Conservation (phyloP, 2,888 invertebrate species). For the Athripsodes cinereus region DNA sequence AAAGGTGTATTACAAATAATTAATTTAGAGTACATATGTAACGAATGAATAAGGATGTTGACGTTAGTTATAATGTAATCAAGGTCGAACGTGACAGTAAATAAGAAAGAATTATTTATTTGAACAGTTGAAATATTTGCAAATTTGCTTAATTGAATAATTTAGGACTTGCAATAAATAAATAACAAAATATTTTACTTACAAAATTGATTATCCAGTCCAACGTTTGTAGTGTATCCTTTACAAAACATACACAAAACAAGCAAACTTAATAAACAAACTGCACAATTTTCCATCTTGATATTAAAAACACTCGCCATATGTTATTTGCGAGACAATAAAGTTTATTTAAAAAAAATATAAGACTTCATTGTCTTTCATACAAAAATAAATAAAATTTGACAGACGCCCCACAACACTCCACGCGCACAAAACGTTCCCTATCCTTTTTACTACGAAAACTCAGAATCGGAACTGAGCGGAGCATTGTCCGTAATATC, state of each 20-base stretch:
- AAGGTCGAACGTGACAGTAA: background rate
- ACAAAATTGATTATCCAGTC: background rate
- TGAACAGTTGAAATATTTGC: background rate
- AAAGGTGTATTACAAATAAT: too few species aligned
- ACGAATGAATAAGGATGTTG: background rate
- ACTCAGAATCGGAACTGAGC: too few species aligned
- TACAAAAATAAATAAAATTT: background rate
- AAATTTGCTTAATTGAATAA: background rate
- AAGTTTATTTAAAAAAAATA: background rate
- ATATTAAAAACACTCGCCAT: background rate
- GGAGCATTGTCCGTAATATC: too few species aligned
- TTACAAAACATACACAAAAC: background rate
- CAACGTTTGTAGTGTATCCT: background rate
- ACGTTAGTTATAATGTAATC: background rate
- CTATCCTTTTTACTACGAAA: too few species aligned
- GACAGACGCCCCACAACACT: too few species aligned
- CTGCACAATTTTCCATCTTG: background rate
- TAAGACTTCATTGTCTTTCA: background rate
- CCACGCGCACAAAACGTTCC: too few species aligned
- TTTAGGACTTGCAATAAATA: background rate
- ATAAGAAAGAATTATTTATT: background rate
- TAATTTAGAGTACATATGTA: too few species aligned
- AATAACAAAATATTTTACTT: background rate
- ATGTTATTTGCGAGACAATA: background rate
- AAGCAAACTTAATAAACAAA: background rate